Evolutionary conservation across 2,888 invertebrate species (phyloP), one percentile per base, ranked within the genome.

Genomic region (Dascillus cervinus): DNA sequence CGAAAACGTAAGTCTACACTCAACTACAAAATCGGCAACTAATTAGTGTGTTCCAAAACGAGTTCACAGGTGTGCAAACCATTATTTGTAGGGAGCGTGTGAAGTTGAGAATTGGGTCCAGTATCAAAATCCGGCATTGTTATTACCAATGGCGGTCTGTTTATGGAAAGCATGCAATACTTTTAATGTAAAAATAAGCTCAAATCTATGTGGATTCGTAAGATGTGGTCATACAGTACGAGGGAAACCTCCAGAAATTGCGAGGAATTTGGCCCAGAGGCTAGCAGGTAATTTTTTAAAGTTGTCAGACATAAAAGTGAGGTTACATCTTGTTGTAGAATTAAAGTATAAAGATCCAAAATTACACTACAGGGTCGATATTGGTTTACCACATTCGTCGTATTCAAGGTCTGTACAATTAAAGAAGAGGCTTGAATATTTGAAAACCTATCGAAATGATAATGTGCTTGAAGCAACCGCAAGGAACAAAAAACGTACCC

Each of bases 191-290:
- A n/a, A n/a, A n/a, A n/a, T n/a, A n/a, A n/a, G n/a, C n/a, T 41
- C 39, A 11, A 38, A 26, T 13, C 31, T 41, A 32, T 45, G 33
- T 29, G 38, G 31, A n/a, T 29, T 37, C 3, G 33, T 56, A 10
- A 49, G 67, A 37, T 47, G 62, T 50, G 73, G 76, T 2, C 83
- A 83, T 56, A 69, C 67, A 40, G 42, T 82, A 21, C 68, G 80
- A 53, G 88, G 87, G 37, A 80, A 79, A 63, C 71, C 81, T 5
- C 85, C 86, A 3, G 76, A 75, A 20, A 63, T 73, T 23, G 82
- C 83, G 14, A 73, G 70, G 52, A 73, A 71, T 0, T 61, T 89
- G 35, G 70, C 78, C 50, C 77, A 87, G 53, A 72, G 82, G 34
- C 52, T 87, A 34, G 72, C 73, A 55, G 79, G 85, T 75, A n/a